Evolutionary conservation across 2,888 invertebrate genomes (phyloP), one percentile per base, ranked within the genome.

Genomic region (Notocelia uddmanniana): DNA sequence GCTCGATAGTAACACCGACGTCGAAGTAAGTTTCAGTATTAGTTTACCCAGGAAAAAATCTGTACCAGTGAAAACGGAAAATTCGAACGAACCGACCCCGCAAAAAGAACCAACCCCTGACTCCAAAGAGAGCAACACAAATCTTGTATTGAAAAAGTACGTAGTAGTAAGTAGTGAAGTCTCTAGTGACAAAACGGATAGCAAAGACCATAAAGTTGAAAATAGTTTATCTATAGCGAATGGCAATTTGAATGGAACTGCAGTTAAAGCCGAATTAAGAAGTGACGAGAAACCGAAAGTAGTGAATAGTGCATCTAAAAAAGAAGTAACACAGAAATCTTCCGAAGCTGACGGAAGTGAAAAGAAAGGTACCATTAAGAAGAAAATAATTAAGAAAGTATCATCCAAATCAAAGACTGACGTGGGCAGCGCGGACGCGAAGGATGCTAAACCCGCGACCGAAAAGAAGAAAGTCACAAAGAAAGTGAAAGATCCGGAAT

Each of bases 21-120:
- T 93, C 45, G 93, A 93, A 86, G 93, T 93, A 62, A 92, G 90
- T 80, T 93, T 93, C 79, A 92, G 86, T 83, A 88, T 93, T 78
- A 92, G 89, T 55, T 85, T 93, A 72, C 93, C 93, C 58, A 90
- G 81, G 79, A 93, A 89, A 78, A 86, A 87, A 80, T 62, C 81
- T 1, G 88, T 88, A 77, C 70, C 80, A 15, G 85, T 88, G 64
- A 80, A 83, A 73, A 74, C 73, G 58, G 80, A 80, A 59, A 72
- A 73, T 60, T 80, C 78, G 73, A 79, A 79, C 60, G 82, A 80
- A 75, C 55, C 76, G 23, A 74, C 73, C 59, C 23, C 23, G 8
- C 37, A 55, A 34, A 71, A 66, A 59, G 85, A 72, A 48, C 37
- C 9, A 31, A 37, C 48, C 5, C 48, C 48, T 1, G 69, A 69